Conservation (phyloP, 2,888 invertebrate species). For the Rhamphomyia laevipes region DNA sequence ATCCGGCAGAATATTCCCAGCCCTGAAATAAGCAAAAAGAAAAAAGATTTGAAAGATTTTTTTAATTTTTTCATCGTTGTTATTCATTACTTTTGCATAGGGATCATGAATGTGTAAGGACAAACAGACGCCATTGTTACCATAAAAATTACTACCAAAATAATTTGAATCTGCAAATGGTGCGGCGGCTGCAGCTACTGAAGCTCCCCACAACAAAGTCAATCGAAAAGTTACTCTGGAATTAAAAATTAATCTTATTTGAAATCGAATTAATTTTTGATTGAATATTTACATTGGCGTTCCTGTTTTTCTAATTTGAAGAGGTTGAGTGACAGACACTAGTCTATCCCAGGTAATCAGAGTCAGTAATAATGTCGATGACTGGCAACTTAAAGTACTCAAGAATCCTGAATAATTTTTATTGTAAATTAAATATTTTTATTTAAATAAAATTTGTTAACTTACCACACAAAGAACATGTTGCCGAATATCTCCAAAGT, state of each 20-base stretch:
- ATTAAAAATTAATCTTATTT: conserved; percentile 2
- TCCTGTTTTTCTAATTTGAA: conserved; percentile 33
- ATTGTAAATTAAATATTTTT: not conserved
- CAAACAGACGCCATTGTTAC: conserved; percentile 48
- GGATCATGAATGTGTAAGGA: conserved; percentile 50
- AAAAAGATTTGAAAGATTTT: not conserved
- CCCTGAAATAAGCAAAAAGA: conserved; percentile 29
- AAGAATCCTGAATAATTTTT: conserved; percentile 38
- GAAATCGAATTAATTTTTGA: not conserved
- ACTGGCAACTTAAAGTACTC: conserved; percentile 48
- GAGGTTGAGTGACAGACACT: conserved; percentile 46
- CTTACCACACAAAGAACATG: conserved; percentile 46
- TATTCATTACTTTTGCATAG: conserved; percentile 39
- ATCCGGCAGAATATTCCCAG: conserved; percentile 47
- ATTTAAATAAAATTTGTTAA: not conserved
- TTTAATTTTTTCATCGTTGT: not conserved
- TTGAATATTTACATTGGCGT: conserved; percentile 12
- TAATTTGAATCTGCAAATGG: conserved; percentile 41
- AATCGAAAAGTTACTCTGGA: conserved; percentile 40
- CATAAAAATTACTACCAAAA: conserved; percentile 46
- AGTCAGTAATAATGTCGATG: conserved; percentile 46
- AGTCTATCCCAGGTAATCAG: conserved; percentile 51
- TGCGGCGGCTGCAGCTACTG: conserved; percentile 39
- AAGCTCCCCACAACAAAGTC: conserved; percentile 40
- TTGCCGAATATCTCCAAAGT: conserved; percentile 44